Evolutionary conservation across 2,797 vertebrate genomes (phyloP), one percentile per base, ranked within the genome.

Genomic region (Cryptoblepharus egeriae): DNA sequence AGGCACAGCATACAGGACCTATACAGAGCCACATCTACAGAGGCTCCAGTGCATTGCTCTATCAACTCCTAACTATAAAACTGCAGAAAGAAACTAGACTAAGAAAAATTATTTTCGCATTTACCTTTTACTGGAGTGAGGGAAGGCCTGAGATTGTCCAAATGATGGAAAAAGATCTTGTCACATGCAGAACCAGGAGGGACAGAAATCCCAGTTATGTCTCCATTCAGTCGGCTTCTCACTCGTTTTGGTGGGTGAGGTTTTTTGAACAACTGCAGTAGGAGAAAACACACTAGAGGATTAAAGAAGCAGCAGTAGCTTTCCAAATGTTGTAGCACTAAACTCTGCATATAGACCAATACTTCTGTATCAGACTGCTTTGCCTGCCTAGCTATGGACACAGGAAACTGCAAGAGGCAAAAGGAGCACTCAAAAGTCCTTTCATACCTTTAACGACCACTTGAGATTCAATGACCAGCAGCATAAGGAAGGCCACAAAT

Each of bases 161-260:
- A 95, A 79, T 99, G 98, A 92, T 99, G 98, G 94, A 99, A 99
- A 92, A 99, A 99, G 93, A 99, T 99, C 96, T 99, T 99, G 95
- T 99, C 98, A 5, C 95, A 87, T 12, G 95, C 96, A 90, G 95
- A 95, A 82, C 96, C 97, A 0, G 97, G 93, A 1, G 94, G 96
- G 71, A 93, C 67, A 28, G 97, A 97, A 58, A 96, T 18, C 10
- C 97, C 96, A 0, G 93, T 87, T 1, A 88, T 24, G 79, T 99
- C 99, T 8, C 98, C 98, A 0, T 99, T 99, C 42, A 96, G 92
- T 82, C 97, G 96, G 75, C 97, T 96, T 82, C 98, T 96, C 0
- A 98, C 98, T 1, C 99, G 96, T 90, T 99, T 99, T 0, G 98
- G 98, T 58, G 99, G 99, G 87, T 99, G 99, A 32, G 98, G 98